Conservation (phyloP, 2,888 invertebrate species). For the Physocephala rufipes region DNA sequence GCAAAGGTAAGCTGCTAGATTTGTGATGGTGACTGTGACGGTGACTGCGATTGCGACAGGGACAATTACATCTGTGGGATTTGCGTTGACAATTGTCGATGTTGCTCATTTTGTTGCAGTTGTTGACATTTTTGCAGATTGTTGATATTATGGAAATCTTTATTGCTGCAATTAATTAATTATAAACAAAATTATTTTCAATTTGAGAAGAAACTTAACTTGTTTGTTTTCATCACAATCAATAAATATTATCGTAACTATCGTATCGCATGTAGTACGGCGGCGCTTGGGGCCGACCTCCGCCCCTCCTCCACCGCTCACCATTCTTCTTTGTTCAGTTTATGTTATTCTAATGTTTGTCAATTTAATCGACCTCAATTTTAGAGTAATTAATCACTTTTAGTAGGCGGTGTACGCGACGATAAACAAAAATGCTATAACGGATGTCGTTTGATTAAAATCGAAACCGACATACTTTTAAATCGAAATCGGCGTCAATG, state of each 20-base stretch:
- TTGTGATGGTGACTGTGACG: constrained; percentile 42
- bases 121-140: constrained; percentile 45
- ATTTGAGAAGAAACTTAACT: constrained; percentile 2
- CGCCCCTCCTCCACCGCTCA: neutral
- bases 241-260: no score
- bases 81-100: constrained; percentile 26
- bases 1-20: neutral
- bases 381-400: constrained; percentile 5
- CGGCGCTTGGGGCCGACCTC: no score
- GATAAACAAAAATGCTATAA: neutral
- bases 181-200: constrained; percentile 7
- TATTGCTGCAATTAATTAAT: constrained; percentile 27
- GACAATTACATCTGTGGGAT: constrained; percentile 34
- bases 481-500: constrained; percentile 19
- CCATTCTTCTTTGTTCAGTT: neutral
- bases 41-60: constrained; percentile 43
- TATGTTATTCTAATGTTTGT: constrained; percentile 1
- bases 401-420: no score
- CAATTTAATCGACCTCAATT: neutral
- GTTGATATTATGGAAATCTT: constrained; percentile 42
- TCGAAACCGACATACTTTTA: neutral
- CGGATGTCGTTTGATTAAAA: constrained; percentile 17
- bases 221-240: neutral
- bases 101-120: constrained; percentile 25
- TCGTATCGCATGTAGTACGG: no score